Evolutionary conservation across 2,888 invertebrate species (phyloP), one percentile per base, ranked within the genome.

Genomic region (Drosophila algonquin): DNA sequence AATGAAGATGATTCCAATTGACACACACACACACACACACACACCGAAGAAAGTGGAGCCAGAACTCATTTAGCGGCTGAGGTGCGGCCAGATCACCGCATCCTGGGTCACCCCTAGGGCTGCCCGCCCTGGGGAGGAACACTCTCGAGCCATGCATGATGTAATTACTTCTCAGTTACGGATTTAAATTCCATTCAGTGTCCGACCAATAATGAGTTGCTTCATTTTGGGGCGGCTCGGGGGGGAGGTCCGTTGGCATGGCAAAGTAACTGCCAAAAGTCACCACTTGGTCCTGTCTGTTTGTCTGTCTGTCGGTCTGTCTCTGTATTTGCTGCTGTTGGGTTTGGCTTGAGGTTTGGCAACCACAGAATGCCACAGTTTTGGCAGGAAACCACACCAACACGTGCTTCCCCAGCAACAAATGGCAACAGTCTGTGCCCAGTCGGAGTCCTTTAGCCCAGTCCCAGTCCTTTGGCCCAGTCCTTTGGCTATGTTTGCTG

Each of bases 341-440:
- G 30, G 30, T 61, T 70, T 18, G 59, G 16, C 14, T 52, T 40
- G 40, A 61, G 56, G 60, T 61, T 63, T 73, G 69, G 40, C 69
- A 72, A 61, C 81, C 83, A 60, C 86, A 83, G 72, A 58, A 56
- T 55, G 60, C 46, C 55, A 53, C 73, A 81, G 69, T 63, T 79
- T 79, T 60, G 60, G 30, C 58, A 58, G 65, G 55, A 60, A 80
- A 67, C 80, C 81, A 52, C 71, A 71, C 52, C 65, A 71, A 71
- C 72, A 70, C 70, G 70, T 70, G 72, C 61, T 72, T 35, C 21
- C 30, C 45, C 30, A 46, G 56, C 56, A 18, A 30, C 55, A 16
- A 58, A 63, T 50, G 63, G 48, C 65, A 63, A 9, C 65, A 44
- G 45, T 10, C 32, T 45, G 50, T 50, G 7, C 12, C 35, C 35